A percentile compares a stretch with the other conserved stretches of the same genome.
Conservation (phyloP, 2,797 vertebrate species). For the Peromyscus nudipes region DNA sequence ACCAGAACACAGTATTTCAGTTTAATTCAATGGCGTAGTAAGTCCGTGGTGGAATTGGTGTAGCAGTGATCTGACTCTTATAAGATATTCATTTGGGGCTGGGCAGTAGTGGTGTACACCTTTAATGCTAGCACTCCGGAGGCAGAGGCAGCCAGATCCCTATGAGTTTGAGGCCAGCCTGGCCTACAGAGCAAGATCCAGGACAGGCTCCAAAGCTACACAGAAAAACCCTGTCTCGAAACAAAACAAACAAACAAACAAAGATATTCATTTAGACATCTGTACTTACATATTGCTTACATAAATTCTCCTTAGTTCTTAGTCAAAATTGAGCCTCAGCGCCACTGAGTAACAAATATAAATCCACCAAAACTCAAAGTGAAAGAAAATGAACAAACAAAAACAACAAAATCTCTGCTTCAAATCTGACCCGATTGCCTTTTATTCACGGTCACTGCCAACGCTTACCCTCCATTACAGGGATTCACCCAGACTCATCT, state of each 20-base stretch:
- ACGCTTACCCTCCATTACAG: conserved; percentile 35
- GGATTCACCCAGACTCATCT: conserved; percentile 1
- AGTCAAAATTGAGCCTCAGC: background rate
- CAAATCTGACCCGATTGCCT: conserved; percentile 7
- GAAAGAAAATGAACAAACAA: conserved; percentile 17
- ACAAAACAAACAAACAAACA: no score
- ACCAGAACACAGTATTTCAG: background rate
- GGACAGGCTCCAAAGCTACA: no score
- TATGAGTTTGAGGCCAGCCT: no score
- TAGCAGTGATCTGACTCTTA: background rate
- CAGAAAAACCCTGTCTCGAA: no score
- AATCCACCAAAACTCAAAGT: background rate
- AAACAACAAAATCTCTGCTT: background rate
- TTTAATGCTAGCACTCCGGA: no score
- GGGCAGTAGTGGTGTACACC: no score
- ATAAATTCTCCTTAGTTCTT: background rate
- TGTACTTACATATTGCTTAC: background rate
- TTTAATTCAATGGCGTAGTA: background rate
- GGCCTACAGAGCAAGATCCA: no score
- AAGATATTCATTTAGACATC: background rate
- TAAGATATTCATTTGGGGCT: background rate
- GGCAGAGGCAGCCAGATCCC: no score
- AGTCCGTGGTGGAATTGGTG: background rate
- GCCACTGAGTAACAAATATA: background rate
- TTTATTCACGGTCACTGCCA: conserved; percentile 25